A percentile compares a stretch with the other conserved stretches of the same genome.
Conservation (phyloP, 2,888 invertebrate species). For the Pammene aurita region DNA sequence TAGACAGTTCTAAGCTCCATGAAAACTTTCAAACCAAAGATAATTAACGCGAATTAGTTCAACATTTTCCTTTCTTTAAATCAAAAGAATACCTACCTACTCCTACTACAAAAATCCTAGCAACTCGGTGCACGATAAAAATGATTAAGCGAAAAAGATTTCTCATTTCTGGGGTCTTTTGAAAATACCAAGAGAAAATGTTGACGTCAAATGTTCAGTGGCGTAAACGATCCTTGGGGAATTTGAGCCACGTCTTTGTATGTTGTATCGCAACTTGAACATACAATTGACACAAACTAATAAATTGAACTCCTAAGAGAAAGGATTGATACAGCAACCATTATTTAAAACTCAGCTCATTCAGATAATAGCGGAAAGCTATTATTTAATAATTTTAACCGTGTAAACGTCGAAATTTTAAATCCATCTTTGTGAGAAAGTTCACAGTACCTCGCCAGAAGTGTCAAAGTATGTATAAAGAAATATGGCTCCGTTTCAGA, state of each 20-base stretch:
- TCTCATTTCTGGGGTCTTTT: constrained; percentile 19
- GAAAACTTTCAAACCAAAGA: constrained; percentile 24
- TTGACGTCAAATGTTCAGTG: constrained; percentile 19
- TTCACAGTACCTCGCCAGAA: no score
- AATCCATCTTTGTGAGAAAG: no score
- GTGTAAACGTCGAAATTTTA: no score
- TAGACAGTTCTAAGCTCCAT: constrained; percentile 37
- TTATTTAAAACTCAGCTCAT: no score
- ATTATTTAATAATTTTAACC: no score
- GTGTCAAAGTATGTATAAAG: no score
- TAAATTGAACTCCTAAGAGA: no score
- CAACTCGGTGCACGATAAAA: constrained; percentile 13
- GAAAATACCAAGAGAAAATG: constrained; percentile 21
- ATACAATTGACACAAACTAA: no score
- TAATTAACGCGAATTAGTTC: constrained; percentile 28
- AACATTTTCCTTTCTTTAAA: constrained; percentile 11
- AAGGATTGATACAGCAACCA: no score
- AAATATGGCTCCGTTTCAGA: no score
- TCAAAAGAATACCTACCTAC: constrained; percentile 20
- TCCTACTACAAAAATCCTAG: constrained; percentile 20
- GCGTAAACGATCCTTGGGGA: constrained; percentile 7
- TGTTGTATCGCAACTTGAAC: neutral
- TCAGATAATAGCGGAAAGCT: no score
- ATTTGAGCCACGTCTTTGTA: neutral
- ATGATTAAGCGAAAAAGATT: constrained; percentile 29